Base-by-base conservation (phyloP, 2,113 vertebrate species). In the Amblyopsis rosae region DNA sequence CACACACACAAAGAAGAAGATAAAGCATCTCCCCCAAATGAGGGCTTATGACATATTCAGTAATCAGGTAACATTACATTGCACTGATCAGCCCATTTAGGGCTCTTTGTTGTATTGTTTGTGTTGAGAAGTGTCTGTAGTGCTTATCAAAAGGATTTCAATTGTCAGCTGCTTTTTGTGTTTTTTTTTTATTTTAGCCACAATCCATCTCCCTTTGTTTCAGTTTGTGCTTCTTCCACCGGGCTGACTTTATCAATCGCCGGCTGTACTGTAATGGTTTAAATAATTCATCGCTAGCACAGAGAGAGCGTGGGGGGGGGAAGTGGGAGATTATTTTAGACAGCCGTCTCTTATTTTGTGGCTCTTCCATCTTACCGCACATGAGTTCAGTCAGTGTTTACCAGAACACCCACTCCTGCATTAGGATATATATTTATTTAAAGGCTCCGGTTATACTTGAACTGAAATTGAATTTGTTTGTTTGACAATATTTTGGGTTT, bases 281-380 rank as follows among this genome's bases (percentile, higher is more conserved):
- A 69, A 75, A 80, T 80, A 75, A 77, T 77, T 72, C 65, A 72
- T 70, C 41, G 65, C 65, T 67, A 77, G 74, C 68, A 74, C 80
- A 35, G 12, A 57, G 15, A 46, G 59, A 17, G 59, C 13, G 15
- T 4, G 59, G 45, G 26, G 13, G 35, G 48, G 54, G 35, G 15
- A 13, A 59, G 57, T 13, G 26, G 15, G 32, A 69, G 77, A 77
- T 80, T 83, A 83, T 83, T 77, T 80, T 57, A 26, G 65, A 74
- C 57, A 35, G 70, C 73, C 76, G 77, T 70, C 73, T 72, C 77
- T 26, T 80, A 17, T 74, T 77, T 70, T 71, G 70, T 67, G 33
- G 41, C 54, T 50, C 59, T 73, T 54, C 58, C 54, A 62, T 65
- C 70, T 60, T 69, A 26, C 49, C 55, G 73, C 67, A 75, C 63